phyloP scores from a whole-genome alignment of 2,888 invertebrate genomes.

The Torymus auratus region DNA sequence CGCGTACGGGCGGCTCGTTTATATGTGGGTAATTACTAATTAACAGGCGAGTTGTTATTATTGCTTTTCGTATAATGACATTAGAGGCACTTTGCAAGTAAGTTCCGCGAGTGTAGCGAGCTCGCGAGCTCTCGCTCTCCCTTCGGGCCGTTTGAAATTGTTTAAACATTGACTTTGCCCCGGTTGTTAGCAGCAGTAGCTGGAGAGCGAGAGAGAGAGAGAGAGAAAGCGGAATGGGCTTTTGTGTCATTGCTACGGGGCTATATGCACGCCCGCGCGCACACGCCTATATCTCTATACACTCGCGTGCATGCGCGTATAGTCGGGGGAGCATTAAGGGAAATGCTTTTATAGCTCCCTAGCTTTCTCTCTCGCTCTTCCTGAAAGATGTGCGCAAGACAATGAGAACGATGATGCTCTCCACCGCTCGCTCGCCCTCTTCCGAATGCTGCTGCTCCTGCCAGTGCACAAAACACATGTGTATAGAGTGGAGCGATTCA shows the following conservation, averaged over 20 bases:
- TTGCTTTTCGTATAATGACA: conserved; percentile 17
- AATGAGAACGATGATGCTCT: conserved; percentile 2
- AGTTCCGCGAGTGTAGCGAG: conserved; percentile 1
- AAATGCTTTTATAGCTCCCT: not conserved
- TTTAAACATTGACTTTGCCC: conserved; percentile 38
- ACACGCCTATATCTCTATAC: no score
- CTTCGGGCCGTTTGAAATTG: not conserved
- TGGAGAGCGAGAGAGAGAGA: no score
- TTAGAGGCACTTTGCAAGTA: conserved; percentile 22
- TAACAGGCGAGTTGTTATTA: conserved; percentile 31
- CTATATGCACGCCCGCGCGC: no score
- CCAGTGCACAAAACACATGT: no score
- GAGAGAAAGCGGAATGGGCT: no score
- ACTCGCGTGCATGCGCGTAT: no score
- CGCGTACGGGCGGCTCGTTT: not conserved
- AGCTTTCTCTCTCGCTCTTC: not conserved
- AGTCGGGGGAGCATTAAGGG: not conserved
- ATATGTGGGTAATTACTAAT: conserved; percentile 28
- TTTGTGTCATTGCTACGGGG: no score
- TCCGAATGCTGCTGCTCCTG: no score
- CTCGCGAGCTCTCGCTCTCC: not conserved
- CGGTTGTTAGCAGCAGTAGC: no score
- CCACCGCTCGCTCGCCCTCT: no score
- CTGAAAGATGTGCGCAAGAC: conserved; percentile 9
- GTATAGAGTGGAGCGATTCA: no score